Evolutionary conservation across 2,888 invertebrate species (phyloP), one percentile per base, ranked within the genome.

Genomic region (Diploptera punctata): DNA sequence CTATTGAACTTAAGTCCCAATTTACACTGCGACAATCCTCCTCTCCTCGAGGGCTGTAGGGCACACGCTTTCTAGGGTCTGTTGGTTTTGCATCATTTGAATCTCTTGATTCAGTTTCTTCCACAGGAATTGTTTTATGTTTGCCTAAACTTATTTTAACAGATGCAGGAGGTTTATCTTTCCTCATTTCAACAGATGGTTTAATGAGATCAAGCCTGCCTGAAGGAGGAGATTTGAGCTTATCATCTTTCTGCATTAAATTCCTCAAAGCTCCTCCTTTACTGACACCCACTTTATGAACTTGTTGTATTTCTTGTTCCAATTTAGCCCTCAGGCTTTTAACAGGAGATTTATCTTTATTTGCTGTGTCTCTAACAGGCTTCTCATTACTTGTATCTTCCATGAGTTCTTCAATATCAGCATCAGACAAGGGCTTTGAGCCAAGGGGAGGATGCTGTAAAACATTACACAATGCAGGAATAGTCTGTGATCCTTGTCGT

Each of bases 271-370:
- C 71, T 21, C 75, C 73, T 9, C 76, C 72, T 26, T 72, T 67
- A 49, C 75, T 73, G 19, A 74, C 68, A 16, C 76, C 74, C 13
- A 76, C 74, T 38, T 74, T 57, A 68, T 76, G 75, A 21, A 76
- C 74, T 60, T 72, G 71, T 21, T 70, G 60, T 19, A 76, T 76
- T 47, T 76, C 75, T 47, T 71, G 68, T 43, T 67, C 70, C 18
- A 74, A 33, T 24, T 73, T 74, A 5, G 72, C 74, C 29, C 74
- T 49, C n/a, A 74, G 21, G 21, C 72, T 70, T 33, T 33, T 33
- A 7, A 7, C 33, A 33, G 33, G 33, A 7, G 5, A 5, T 33
- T 19, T 4, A 10, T 33, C 33, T 33, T 10, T 18, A n/a, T 62
- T 33, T 19, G 2, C 21, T 33, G 13, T n/a, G 1, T 38, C 33